Base-by-base conservation (phyloP, 2,888 invertebrate species). In the Cephus nigrinus region DNA sequence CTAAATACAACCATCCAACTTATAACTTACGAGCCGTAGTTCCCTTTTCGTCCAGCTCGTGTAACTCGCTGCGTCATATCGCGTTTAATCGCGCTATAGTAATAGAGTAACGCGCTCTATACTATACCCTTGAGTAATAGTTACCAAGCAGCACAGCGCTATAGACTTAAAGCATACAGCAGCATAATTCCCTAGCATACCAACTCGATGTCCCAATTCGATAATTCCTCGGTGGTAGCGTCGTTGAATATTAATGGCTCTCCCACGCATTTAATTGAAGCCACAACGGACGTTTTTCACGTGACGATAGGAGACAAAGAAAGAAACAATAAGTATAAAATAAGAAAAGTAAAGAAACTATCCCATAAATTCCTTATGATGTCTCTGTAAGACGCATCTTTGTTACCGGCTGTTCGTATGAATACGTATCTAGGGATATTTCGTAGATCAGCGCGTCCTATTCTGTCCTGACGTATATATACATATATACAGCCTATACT, bases 1-100 rank as follows among this genome's bases (percentile, higher is more conserved):
- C 9, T 23, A 23, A 23, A 23, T 55, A 55, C 9, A 55, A 55
- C 15, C 55, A 55, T 55, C 55, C 23, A 55, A 23, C 55, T 23
- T 55, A 55, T 23, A 55, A 23, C 55, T 23, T 55, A 55, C 55
- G 55, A 40, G 23, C 23, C 23, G 55, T 23, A 55, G 55, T 55
- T 55, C 23, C 9, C 23, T 23, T 55, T 55, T 23, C 55, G 23
- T 55, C 23, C 9, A 23, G 55, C 23, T 55, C 55, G 23, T 55
- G 55, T 55, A 55, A 55, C 55, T 55, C 55, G 23, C 55, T 55
- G 55, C 55, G 55, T 55, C 55, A 55, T 55, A 55, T 55, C 55
- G 23, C 15, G 73, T 32, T 76, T 68, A 76, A 76, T 76, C 33
- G 73, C 73, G 68, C 31, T 73, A 69, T 69, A 76, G 73, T 76